phyloP scores from a whole-genome alignment of 2,113 vertebrate species.

The Thymallus thymallus region DNA sequence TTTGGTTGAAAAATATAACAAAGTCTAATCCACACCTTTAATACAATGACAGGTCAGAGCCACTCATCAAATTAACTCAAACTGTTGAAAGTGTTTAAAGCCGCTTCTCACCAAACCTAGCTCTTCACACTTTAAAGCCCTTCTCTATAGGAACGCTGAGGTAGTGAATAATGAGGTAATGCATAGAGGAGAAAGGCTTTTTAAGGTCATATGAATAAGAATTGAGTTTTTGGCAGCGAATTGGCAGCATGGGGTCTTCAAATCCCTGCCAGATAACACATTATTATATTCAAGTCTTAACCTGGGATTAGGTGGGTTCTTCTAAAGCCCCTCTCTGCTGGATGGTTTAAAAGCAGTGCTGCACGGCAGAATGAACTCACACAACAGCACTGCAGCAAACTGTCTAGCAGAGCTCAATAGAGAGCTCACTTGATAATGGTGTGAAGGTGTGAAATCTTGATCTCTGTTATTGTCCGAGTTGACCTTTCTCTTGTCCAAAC shows the following conservation, averaged over 20 bases:
- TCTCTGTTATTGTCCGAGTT: not conserved
- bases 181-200: constrained; percentile 11
- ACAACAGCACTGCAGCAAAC: not conserved
- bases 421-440: constrained; percentile 15
- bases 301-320: constrained; percentile 33
- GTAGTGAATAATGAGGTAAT: not conserved
- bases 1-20: constrained; percentile 19
- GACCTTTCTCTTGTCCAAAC: too few relatives aligned
- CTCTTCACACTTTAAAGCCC: not conserved
- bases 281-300: constrained; percentile 35
- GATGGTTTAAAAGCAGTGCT: not conserved
- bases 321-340: not conserved
- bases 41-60: constrained; percentile 28
- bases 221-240: constrained; percentile 10
- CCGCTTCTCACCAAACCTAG: constrained; percentile 30
- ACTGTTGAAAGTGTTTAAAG: constrained; percentile 36
- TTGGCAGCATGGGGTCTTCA: constrained; percentile 8
- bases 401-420: not conserved
- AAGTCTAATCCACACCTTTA: constrained; percentile 29
- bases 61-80: constrained; percentile 34
- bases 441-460: not conserved
- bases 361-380: not conserved
- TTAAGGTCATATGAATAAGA: constrained; percentile 37
- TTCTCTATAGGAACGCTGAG: constrained; percentile 11
- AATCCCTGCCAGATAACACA: constrained; percentile 36